Evolutionary conservation across 2,797 vertebrate species (phyloP), one percentile per base, ranked within the genome.

Genomic region (Synaphobranchus kaupii): DNA sequence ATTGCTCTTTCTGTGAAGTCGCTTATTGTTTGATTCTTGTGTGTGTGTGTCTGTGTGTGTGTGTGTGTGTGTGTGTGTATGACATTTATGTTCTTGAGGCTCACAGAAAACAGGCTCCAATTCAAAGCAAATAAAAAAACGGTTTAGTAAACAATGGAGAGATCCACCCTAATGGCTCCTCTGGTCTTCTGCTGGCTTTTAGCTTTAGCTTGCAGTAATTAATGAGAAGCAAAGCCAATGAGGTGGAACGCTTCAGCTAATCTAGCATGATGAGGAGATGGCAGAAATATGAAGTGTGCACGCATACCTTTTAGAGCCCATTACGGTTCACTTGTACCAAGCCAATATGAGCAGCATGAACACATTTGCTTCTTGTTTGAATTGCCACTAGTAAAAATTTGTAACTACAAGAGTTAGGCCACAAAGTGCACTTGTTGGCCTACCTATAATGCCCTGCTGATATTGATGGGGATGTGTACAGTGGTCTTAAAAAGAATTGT

Each of bases 181-280:
- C 50, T 81, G 78, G 50, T 84, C 54, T 84, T 84, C 31, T 85
- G 85, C 86, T 86, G 88, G 87, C 90, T 92, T 91, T 91, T 92
- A 92, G 90, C 89, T 89, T 89, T 86, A 87, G 90, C 88, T 88
- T 88, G 56, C 85, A 34, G 88, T 90, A 90, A 92, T 91, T 91
- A 90, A 90, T 88, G 86, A 87, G 60, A 81, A 50, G 44, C 39
- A 31, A 71, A 85, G 66, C 44, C 63, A 85, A 85, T 85, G 84
- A n/a, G 60, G 47, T 71, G 54, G 39, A 85, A 85, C 47, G 52
- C 47, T 52, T 44, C 54, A 84, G 84, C 39, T 68, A 85, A 89
- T 91, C 86, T 89, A 88, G 73, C n/a, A 88, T 88, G 88, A 91
- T 88, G 87, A 52, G 89, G 85, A 87, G 84, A 88, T 86, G 84